Conservation (phyloP, 2,797 vertebrate genomes). For the Anguilla pacifica region DNA sequence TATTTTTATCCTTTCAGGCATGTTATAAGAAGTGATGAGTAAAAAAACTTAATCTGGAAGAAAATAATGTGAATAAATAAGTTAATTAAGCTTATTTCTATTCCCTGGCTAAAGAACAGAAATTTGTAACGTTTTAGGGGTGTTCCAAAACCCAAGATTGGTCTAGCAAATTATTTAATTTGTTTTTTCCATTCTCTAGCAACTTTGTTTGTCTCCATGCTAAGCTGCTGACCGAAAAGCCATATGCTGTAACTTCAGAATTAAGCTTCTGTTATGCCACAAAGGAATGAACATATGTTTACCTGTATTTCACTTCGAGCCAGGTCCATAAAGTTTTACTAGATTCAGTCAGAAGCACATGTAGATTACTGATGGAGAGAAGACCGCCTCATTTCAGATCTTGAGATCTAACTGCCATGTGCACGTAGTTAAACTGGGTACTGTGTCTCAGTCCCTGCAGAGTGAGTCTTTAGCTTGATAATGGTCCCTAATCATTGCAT, state of each 20-base stretch:
- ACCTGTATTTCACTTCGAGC: not conserved
- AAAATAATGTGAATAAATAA: no score
- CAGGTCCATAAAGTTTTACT: not conserved
- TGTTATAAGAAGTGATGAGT: no score
- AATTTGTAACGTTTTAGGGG: no score
- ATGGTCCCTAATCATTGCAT: not conserved
- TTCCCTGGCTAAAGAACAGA: no score
- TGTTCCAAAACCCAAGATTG: no score
- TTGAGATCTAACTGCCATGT: not conserved
- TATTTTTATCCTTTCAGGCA: no score
- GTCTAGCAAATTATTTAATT: no score
- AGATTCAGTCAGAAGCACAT: not conserved
- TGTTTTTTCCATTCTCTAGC: no score
- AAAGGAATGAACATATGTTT: not conserved
- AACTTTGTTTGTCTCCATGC: no score
- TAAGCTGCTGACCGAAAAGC: not conserved
- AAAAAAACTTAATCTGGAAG: no score
- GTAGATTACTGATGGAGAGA: not conserved
- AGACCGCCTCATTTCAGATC: not conserved
- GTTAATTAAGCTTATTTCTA: no score
- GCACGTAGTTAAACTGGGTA: not conserved
- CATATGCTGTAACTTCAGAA: not conserved
- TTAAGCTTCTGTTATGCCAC: not conserved
- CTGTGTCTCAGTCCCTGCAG: not conserved
- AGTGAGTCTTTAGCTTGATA: not conserved